Conservation (phyloP, 1,140 invertebrate species). For the Pinna nobilis region DNA sequence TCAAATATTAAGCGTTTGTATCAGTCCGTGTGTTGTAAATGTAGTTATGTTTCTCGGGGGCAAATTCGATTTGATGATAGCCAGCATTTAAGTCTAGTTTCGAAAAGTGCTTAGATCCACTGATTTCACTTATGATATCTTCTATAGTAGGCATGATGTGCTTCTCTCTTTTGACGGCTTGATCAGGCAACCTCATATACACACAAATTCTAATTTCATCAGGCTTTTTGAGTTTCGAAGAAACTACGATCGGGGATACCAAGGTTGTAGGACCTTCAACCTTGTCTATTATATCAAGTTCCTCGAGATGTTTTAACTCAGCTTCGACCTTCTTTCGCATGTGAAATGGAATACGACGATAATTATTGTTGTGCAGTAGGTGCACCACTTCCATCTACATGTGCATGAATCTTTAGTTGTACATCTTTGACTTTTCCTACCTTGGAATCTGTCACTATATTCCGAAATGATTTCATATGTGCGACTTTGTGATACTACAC, state of each 20-base stretch:
- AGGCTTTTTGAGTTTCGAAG: conserved; percentile 33
- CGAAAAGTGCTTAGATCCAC: conserved; percentile 45
- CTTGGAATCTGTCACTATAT: conserved; percentile 29
- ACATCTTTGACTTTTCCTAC: conserved; percentile 45
- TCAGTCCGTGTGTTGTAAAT: conserved; percentile 48
- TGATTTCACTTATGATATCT: conserved; percentile 50
- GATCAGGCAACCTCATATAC: conserved; percentile 48
- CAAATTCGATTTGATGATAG: conserved; percentile 42
- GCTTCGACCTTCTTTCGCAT: conserved; percentile 28
- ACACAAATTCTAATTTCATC: conserved; percentile 41
- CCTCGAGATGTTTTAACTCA: conserved; percentile 24
- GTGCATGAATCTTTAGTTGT: conserved; percentile 44
- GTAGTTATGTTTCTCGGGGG: conserved; percentile 37
- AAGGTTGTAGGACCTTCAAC: conserved; percentile 30
- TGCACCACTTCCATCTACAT: conserved; percentile 38
- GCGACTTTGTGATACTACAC: neutral
- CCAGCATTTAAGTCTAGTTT: conserved; percentile 36
- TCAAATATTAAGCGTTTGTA: conserved; percentile 48
- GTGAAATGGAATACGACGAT: conserved; percentile 39
- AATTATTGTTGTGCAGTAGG: conserved; percentile 27
- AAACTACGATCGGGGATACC: conserved; percentile 32
- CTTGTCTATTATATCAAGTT: conserved; percentile 36
- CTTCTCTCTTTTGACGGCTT: conserved; percentile 36
- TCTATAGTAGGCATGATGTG: conserved; percentile 54
- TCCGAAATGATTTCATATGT: neutral